These are phyloP conservation scores for Malacosoma neustria DNA, from an alignment of 2,888 invertebrate genomes.

Conservation along the genomic window DNA sequence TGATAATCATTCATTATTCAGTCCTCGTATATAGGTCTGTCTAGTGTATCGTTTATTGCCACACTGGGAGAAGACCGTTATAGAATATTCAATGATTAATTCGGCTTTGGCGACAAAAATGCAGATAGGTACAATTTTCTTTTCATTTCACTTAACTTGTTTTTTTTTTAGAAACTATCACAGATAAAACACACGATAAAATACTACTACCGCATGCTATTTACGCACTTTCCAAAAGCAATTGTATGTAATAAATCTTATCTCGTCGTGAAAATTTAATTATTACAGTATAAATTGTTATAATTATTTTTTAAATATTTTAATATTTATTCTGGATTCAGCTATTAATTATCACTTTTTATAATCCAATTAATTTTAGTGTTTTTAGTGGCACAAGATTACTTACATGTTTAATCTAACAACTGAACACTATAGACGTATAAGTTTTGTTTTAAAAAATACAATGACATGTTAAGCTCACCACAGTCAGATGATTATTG, in stretches of 20 bases:
- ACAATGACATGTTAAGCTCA: neutral
- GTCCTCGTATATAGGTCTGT: no score
- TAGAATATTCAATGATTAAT: no score
- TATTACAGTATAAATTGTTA: neutral
- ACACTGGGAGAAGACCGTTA: no score
- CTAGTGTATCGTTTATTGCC: no score
- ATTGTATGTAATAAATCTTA: neutral
- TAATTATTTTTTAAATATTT: no score
- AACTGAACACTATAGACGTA: constrained; percentile 2
- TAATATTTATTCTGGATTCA: no score
- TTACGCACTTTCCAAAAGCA: neutral
- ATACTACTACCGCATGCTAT: neutral
- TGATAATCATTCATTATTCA: no score
- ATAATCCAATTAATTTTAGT: no score
- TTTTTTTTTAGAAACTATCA: neutral
- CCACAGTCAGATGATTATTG: constrained; percentile 44
- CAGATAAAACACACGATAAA: neutral
- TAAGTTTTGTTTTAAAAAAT: constrained; percentile 3
- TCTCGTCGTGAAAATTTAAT: neutral
- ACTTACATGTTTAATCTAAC: neutral
- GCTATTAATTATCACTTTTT: no score
- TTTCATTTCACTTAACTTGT: neutral
- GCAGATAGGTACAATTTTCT: neutral
- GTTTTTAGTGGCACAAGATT: no score
- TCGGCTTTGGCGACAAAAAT: neutral